Base-by-base conservation (phyloP, 2,797 vertebrate species). In the Gymnothorax javanicus region DNA sequence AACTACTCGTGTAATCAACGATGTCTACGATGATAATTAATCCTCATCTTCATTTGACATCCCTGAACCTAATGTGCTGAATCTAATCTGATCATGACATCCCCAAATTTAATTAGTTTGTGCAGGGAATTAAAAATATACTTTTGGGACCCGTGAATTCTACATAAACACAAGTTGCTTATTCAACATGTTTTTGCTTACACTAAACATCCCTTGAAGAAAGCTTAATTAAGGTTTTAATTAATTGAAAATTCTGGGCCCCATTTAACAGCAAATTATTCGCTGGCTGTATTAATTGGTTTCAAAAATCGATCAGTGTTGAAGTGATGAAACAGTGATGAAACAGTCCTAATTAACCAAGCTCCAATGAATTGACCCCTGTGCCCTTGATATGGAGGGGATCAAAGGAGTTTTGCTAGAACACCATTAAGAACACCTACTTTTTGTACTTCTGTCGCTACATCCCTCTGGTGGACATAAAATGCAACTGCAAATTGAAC, bases 401-500 rank as follows among this genome's bases (percentile, higher is more conserved):
- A 75, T 75, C 43, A 43, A 75, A 12, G 7, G 27, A 75, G 7
- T 75, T 15, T 17, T 33, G 33, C 1, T 43, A 13, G 33, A 75
- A 75, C 2, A 75, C 17, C 9, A 50, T 79, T 79, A 27, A 7
- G 33, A 43, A 43, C 33, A 43, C 33, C 33, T 43, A 43, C 23
- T 79, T 6, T 79, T 5, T 27, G 43, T 50, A 15, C 17, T 7
- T 79, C 15, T 54, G 75, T 79, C n/a, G 75, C 20, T 23, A 20
- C 23, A 23, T 79, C 75, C 75, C 75, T 52, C 75, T 77, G 17
- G 50, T 79, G 75, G 75, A 79, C 15, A 79, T 54, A n/a, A 54
- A 7, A 2, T 15, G 75, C 43, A 79, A 79, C 50, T 79, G 50
- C 75, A 27, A 54, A 56, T 15, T 50, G 52, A n/a, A 77, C 33